These are phyloP conservation scores for Argyrosomus regius DNA, from an alignment of 2,797 vertebrate species.

Conservation along the genomic window DNA sequence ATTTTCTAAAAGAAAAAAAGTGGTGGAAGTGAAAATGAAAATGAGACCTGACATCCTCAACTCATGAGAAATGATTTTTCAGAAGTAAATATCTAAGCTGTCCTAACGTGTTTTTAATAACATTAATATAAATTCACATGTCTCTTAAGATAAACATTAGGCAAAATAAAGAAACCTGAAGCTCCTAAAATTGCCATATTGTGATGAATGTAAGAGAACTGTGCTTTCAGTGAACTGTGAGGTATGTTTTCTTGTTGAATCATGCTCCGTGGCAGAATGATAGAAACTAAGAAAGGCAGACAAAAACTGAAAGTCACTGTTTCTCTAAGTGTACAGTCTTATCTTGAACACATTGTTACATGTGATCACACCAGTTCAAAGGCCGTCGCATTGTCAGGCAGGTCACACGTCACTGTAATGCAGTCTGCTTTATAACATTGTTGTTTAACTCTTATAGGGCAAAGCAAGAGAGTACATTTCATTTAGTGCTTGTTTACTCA, in stretches of 20 bases:
- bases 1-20: background rate
- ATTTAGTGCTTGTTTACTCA: background rate
- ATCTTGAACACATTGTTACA: conserved; percentile 22
- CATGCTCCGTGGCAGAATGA: background rate
- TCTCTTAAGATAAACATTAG: background rate
- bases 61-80: background rate
- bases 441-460: conserved; percentile 18
- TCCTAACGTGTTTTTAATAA: background rate
- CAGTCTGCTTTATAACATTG: conserved; percentile 3
- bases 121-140: background rate
- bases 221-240: background rate
- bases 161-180: background rate
- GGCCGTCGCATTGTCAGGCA: background rate
- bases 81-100: conserved; percentile 1
- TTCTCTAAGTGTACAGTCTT: conserved; percentile 13
- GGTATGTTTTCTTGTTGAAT: background rate
- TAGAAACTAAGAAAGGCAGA: background rate
- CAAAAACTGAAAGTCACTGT: conserved; percentile 21
- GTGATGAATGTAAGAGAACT: background rate
- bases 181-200: background rate
- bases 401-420: conserved; percentile 30
- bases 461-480: background rate
- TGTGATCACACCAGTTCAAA: conserved; percentile 32
- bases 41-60: background rate
- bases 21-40: background rate